Conservation (phyloP, 2,797 vertebrate species). For the Loriculus beryllinus region DNA sequence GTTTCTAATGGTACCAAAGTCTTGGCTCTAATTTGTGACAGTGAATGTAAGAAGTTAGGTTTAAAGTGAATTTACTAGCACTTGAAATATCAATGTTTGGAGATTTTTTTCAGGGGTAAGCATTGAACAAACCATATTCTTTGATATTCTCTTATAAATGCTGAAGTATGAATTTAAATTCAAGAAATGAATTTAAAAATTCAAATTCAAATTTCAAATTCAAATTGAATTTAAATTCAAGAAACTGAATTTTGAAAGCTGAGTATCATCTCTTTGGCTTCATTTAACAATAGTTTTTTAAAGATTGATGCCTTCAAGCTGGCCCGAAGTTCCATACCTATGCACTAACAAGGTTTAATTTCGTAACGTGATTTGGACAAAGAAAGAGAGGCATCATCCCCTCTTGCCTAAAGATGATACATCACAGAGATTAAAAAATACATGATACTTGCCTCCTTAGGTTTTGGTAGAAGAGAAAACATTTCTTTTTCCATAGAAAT, state of each 20-base stretch:
- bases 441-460: background rate
- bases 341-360: background rate
- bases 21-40: background rate
- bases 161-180: background rate
- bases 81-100: background rate
- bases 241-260: background rate
- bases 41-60: background rate
- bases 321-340: background rate
- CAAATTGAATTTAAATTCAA: too few relatives aligned
- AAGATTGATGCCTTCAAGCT: background rate
- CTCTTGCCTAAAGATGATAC: background rate
- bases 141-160: background rate
- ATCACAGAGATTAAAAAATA: background rate
- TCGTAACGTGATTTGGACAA: background rate
- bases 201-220: too few relatives aligned
- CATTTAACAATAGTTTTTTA: background rate
- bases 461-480: background rate
- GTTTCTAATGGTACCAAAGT: background rate
- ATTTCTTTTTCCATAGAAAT: background rate
- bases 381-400: background rate
- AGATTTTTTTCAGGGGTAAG: fast-evolving
- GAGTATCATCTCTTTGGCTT: background rate
- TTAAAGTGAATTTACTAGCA: background rate
- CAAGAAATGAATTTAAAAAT: too few relatives aligned
- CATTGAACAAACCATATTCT: background rate